phyloP scores from a whole-genome alignment of 1,140 invertebrate genomes.

The Brachionus sp. region DNA sequence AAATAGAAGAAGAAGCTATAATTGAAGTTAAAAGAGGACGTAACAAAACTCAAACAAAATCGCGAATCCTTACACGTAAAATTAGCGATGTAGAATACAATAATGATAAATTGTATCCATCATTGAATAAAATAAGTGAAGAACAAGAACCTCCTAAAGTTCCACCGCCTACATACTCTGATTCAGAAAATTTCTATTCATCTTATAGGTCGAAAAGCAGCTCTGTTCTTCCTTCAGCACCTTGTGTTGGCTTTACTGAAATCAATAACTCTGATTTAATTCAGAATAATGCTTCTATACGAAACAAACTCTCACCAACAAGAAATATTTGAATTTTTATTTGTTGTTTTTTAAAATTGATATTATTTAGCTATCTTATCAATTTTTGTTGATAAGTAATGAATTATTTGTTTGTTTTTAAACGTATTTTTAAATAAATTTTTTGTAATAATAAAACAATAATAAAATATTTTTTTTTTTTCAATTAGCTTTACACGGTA shows the following conservation, averaged over 20 bases:
- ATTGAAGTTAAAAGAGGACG: neutral
- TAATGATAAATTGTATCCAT: neutral
- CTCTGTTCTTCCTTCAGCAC: constrained; percentile 24
- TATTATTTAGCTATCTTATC: too few species aligned
- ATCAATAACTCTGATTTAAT: neutral
- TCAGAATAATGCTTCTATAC: neutral
- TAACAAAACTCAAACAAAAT: neutral
- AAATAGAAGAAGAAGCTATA: neutral
- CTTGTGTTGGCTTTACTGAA: neutral
- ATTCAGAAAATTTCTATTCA: constrained; percentile 17
- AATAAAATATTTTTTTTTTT: too few species aligned
- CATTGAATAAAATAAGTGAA: neutral
- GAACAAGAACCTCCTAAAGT: constrained; percentile 2
- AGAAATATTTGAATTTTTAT: constrained; percentile 19
- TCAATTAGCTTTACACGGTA: too few species aligned
- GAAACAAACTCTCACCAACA: neutral
- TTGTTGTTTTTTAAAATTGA: neutral
- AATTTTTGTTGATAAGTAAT: too few species aligned
- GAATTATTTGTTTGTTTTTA: neutral
- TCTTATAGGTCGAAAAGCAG: neutral
- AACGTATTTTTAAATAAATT: neutral
- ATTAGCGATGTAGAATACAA: neutral
- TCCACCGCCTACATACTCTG: constrained; percentile 37
- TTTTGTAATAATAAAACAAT: too few species aligned
- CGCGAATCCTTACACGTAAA: neutral